phyloP scores from a whole-genome alignment of 2,888 invertebrate species.

The Pyrocoelia pectoralis region DNA sequence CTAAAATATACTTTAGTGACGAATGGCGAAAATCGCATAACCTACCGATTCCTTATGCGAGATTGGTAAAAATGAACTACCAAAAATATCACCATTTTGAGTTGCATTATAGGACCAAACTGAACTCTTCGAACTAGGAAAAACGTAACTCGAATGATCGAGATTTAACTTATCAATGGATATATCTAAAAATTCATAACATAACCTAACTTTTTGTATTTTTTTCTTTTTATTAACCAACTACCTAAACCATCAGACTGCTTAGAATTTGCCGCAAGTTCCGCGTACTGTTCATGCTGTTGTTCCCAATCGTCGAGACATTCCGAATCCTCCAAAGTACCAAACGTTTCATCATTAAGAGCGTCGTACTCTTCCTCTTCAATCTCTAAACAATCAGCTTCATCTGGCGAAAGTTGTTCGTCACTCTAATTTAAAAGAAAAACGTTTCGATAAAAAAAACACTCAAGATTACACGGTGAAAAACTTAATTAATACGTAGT shows the following conservation, averaged over 20 bases:
- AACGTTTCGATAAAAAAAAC: constrained; percentile 12
- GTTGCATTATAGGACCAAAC: constrained; percentile 52
- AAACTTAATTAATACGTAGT: constrained; percentile 11
- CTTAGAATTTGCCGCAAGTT: constrained; percentile 64
- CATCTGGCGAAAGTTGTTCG: constrained; percentile 61
- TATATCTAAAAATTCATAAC: constrained; percentile 47
- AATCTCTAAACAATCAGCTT: constrained; percentile 67
- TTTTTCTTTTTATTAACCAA: neutral
- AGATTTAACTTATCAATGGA: constrained; percentile 50
- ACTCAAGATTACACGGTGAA: neutral
- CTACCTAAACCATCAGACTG: constrained; percentile 51
- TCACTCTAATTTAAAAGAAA: constrained; percentile 53
- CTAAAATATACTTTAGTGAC: constrained; percentile 15
- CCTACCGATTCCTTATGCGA: constrained; percentile 47
- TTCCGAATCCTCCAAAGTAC: constrained; percentile 69
- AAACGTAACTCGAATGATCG: constrained; percentile 43
- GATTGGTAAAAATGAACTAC: constrained; percentile 41
- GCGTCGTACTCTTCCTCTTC: constrained; percentile 90
- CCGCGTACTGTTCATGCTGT: constrained; percentile 74
- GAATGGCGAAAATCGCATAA: too few species aligned
- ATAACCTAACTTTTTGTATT: neutral
- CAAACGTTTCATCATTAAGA: constrained; percentile 92
- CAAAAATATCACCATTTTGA: constrained; percentile 48
- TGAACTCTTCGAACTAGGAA: constrained; percentile 42
- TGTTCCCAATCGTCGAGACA: constrained; percentile 74